Evolutionary conservation across 2,888 invertebrate genomes (phyloP).

Genomic region (Phengaris alcon): DNA sequence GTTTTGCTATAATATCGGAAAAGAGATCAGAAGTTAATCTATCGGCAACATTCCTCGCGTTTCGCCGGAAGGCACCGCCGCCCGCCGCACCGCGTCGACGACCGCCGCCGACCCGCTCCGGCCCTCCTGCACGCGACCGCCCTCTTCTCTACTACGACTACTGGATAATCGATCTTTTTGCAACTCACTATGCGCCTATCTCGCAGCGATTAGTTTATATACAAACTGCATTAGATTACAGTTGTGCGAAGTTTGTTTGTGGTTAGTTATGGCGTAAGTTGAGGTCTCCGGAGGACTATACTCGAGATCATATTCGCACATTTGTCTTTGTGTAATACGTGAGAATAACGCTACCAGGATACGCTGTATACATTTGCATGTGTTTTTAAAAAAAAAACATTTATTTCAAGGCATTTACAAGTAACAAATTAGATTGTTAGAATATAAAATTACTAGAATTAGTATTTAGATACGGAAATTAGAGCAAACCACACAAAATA

Average conservation of each 20-base stretch:
- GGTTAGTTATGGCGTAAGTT: neutral
- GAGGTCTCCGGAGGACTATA: conserved; percentile 2
- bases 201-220: conserved; percentile 37
- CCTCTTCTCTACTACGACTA: conserved; percentile 47
- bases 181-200: conserved; percentile 46
- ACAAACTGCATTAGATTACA: conserved; percentile 34
- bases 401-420: too few species aligned
- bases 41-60: conserved; percentile 78
- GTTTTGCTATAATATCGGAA: conserved; percentile 75
- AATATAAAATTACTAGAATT: too few species aligned
- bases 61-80: conserved; percentile 74
- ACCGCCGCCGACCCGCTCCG: conserved; percentile 46
- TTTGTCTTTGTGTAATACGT: neutral
- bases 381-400: neutral
- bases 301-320: conserved; percentile 9
- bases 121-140: conserved; percentile 65
- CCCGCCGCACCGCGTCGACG: conserved; percentile 36
- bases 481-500: neutral
- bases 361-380: neutral
- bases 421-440: too few species aligned
- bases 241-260: conserved; percentile 32
- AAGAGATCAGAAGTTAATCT: conserved; percentile 80
- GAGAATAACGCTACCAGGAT: neutral
- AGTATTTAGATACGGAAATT: neutral
- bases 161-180: conserved; percentile 66